Evolutionary conservation across 2,113 vertebrate genomes (phyloP), one percentile per base, ranked within the genome.

Genomic region (Pogonocichla stellata): DNA sequence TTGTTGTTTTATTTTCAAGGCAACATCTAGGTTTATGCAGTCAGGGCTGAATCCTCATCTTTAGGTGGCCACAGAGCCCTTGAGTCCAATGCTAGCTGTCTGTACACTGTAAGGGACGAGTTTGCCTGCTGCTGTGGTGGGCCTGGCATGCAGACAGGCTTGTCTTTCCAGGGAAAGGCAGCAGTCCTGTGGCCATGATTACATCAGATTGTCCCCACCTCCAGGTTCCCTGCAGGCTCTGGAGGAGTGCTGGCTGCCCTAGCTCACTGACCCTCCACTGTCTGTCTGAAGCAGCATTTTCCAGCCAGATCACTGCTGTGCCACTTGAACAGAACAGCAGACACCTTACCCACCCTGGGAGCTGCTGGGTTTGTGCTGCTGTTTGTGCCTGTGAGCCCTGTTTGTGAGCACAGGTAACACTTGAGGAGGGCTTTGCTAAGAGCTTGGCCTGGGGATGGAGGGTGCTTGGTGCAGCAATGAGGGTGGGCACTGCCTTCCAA

Each of bases 21-120:
- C 28, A 83, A 25, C 8, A 23, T 36, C 7, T 56, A n/a, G 6
- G 16, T 88, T 86, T 82, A 28, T 33, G 25, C 16, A 33, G 60
- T 77, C 57, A 74, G 19, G 42, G n/a, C 33, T 74, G 80, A 86
- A 56, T 77, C 40, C 42, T 45, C 40, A 29, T 11, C 23, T 78
- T 23, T 78, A 20, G 12, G 28, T 64, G 54, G 12, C 19, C 26
- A 38, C 33, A 23, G n/a, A 33, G 29, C 34, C 36, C 50, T 25
- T 0, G 2, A 29, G 15, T 54, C 19, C 1, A 0, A 5, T 36
- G 12, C 26, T 19, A 48, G 26, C 40, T 80, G 24, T 34, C 40
- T 42, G 20, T 36, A 8, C 31, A 17, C 34, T 34, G 8, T 22
- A 23, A 78, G 38, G 34, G 50, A 18, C 36, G 36, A 53, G 31